Base-by-base conservation (phyloP, 2,888 invertebrate species). In the Pristionchus arcanus region DNA sequence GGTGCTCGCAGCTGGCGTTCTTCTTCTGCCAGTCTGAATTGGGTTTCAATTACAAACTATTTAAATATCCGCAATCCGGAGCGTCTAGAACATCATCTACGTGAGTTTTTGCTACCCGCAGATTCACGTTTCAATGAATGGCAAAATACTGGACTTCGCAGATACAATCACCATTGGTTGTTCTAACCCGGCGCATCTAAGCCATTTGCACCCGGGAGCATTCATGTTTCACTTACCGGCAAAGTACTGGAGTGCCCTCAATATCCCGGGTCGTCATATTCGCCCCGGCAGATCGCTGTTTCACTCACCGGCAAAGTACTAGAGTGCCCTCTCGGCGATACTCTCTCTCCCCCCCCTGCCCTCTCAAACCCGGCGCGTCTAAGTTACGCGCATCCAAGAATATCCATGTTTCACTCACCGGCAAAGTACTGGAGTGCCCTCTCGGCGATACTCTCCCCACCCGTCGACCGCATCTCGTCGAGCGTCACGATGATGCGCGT, bases 381-480 rank as follows among this genome's bases (percentile, higher is more conserved):
- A 59, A 59, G 3, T 19, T 0, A 4, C 15, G 19, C 21, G 25
- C 25, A 59, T 19, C 25, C 19, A 21, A 5, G 19, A 59, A 59
- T 59, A 49, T 59, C 5, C 59, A 2, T 25, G 63, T 90, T 90
- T 66, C 66, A 66, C 71, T 71, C 90, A 71, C 71, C 71, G 9
- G 93, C 92, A 90, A 94, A 94, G 91, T 94, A 94, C 25, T 92
- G 85, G 74, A 94, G 92, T 28, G 92, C 93, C 89, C 91, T 91
- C 74, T 92, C 91, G 34, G 92, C 93, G 85, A 93, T 90, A 31
- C 74, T 90, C 37, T 91, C 91, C 37, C 93, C 93, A 2, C 87
- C 87, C 74, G 87, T 37, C 31, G 53, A 16, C 4, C 84, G 84
- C 34, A 89, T 89, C 83, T 91, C 92, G 15, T 94, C 92, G 13